Evolutionary conservation across 2,888 invertebrate genomes (phyloP).

Genomic region (Nebria brevicollis): DNA sequence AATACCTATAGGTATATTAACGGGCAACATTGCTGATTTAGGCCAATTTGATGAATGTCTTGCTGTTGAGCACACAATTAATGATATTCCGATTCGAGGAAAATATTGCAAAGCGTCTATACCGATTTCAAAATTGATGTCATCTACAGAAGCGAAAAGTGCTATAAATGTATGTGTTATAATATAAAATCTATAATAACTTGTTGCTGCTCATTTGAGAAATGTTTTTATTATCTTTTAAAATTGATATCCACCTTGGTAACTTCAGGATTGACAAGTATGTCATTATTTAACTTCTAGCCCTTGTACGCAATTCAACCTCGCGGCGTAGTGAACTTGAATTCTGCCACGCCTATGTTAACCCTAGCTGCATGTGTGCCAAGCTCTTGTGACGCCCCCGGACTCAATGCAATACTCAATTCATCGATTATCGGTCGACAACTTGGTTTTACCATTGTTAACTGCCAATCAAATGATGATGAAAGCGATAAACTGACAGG

Average conservation of each 20-base stretch:
- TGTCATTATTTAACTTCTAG: neutral
- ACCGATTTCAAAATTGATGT: slow-evolving; percentile 17
- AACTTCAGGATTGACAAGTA: neutral
- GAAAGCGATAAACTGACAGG: slow-evolving; percentile 17
- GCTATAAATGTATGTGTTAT: neutral
- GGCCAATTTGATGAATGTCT: slow-evolving; percentile 47
- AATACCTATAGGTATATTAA: slow-evolving; percentile 38
- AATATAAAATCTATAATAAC: neutral
- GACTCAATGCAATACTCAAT: slow-evolving; percentile 22
- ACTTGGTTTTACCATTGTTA: slow-evolving; percentile 7
- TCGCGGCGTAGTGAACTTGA: slow-evolving; percentile 23
- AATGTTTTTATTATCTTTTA: neutral
- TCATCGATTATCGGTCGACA: neutral
- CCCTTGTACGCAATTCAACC: neutral
- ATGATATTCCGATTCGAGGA: slow-evolving; percentile 40
- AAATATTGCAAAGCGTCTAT: slow-evolving; percentile 49
- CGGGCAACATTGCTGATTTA: slow-evolving; percentile 44
- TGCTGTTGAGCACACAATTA: slow-evolving; percentile 25
- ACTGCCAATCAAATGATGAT: slow-evolving; percentile 33
- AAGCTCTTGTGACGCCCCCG: slow-evolving; percentile 34
- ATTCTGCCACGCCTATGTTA: neutral
- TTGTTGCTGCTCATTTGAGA: neutral
- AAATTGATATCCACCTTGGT: slow-evolving; percentile 2
- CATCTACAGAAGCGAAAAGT: neutral
- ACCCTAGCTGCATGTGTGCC: slow-evolving; percentile 47